These are phyloP conservation scores for Pedetes capensis DNA, from an alignment of 2,113 vertebrate genomes.

Conservation along the genomic window DNA sequence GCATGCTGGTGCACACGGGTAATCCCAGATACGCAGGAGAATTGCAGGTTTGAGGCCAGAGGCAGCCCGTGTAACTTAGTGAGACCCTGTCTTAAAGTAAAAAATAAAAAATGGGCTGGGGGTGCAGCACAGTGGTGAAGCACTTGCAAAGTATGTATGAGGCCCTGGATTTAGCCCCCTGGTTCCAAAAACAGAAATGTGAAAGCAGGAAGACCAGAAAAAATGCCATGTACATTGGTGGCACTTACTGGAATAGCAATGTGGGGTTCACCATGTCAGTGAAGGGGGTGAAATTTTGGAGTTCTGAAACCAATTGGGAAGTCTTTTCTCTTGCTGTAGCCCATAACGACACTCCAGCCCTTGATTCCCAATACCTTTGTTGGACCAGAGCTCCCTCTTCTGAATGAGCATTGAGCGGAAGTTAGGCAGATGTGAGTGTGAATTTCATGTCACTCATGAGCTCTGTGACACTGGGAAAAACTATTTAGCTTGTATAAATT, in stretches of 20 bases:
- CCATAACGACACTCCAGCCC: not conserved
- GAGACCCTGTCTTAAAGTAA: too few relatives aligned
- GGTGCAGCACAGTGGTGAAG: too few relatives aligned
- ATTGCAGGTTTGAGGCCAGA: too few relatives aligned
- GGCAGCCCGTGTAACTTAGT: too few relatives aligned
- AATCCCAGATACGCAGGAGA: too few relatives aligned
- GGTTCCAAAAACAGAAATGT: too few relatives aligned
- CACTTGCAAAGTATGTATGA: too few relatives aligned
- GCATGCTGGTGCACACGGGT: too few relatives aligned
- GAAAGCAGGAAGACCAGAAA: not conserved
- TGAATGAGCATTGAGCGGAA: not conserved
- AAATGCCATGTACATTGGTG: too few relatives aligned
- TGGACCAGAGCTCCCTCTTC: not conserved
- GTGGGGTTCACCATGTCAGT: not conserved
- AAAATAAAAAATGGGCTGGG: too few relatives aligned
- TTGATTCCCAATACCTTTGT: not conserved
- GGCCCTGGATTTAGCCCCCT: too few relatives aligned
- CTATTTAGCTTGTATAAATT: not conserved
- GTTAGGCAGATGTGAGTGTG: not conserved
- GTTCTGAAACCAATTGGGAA: not conserved
- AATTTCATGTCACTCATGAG: not conserved
- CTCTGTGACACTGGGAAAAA: not conserved
- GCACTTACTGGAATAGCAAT: not conserved
- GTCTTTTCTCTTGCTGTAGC: not conserved
- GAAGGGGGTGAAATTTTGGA: not conserved